Percentiles rank a stretch among this genome's conserved stretches.
These are phyloP conservation scores for Tenthredo distinguenda DNA, from an alignment of 2,888 invertebrate species.

Conservation along the genomic window DNA sequence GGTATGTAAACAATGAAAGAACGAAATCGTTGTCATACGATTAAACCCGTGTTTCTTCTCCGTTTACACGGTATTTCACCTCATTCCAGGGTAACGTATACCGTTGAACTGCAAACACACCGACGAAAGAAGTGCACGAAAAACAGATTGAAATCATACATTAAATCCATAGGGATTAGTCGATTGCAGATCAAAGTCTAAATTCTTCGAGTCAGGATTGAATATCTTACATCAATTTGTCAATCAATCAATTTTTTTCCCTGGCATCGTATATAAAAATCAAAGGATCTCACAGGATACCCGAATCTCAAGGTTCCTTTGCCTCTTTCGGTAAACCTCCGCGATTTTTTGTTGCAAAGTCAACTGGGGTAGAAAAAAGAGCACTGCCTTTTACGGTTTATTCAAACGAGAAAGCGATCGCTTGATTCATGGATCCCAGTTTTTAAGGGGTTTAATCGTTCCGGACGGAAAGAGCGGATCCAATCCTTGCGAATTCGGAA, in stretches of 20 bases:
- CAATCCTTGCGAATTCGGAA: neutral
- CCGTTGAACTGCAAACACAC: neutral
- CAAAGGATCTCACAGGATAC: neutral
- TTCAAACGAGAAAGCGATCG: neutral
- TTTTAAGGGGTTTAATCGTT: neutral
- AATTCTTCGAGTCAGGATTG: neutral
- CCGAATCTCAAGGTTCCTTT: neutral
- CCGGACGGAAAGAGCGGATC: neutral
- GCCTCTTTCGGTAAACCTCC: neutral
- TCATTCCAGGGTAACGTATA: neutral
- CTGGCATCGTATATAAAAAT: neutral
- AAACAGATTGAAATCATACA: neutral
- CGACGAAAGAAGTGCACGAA: neutral
- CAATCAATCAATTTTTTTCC: neutral
- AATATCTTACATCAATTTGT: neutral
- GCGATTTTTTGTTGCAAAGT: neutral
- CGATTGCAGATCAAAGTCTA: neutral
- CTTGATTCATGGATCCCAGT: neutral
- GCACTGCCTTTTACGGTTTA: neutral
- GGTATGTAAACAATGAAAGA: constrained; percentile 2
- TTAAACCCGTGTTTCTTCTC: constrained; percentile 22
- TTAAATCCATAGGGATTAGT: neutral
- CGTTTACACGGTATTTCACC: constrained; percentile 7
- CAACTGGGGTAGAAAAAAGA: neutral
- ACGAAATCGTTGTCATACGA: constrained; percentile 21